Evolutionary conservation across 1,140 invertebrate genomes (phyloP), one percentile per base, ranked within the genome.

Genomic region (Radopholus similis): DNA sequence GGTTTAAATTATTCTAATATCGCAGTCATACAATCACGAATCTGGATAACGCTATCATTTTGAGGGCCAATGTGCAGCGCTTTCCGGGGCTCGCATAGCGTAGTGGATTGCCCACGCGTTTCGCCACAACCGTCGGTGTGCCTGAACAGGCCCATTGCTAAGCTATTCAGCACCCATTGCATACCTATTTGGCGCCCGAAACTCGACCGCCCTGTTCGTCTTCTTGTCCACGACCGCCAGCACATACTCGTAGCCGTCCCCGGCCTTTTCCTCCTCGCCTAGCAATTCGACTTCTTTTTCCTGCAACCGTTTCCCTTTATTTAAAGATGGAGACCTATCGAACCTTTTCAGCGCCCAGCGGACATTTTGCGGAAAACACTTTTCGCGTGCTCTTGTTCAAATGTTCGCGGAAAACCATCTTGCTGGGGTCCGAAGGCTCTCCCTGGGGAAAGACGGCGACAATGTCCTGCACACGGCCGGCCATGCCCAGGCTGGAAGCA

Each of bases 61-160:
- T 62, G 9, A 62, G 32, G 30, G 59, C 9, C 30, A 62, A 18
- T 3, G 23, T 40, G 30, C 59, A 62, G n/a, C 59, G 38, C 3
- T 34, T 18, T 21, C 34, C 38, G 32, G 59, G 58, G 30, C 47
- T 62, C 34, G 34, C 59, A 30, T 62, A 62, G 32, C 59, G 59
- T 26, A 40, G 47, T 34, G 59, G 59, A 62, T 32, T 47, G 11
- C 59, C 59, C n/a, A 62, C 11, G 30, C 59, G 42, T 62, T 62
- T 62, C 13, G 59, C 59, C 26, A 62, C 40, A 11, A 62, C 8
- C n/a, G 38, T 34, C 2, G 59, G 21, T 5, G 47, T 32, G 18
- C 59, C 59, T 62, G 4, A 62, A 49, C 35, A 5, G 21, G n/a
- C 2, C 9, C 21, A 59, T 42, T 6, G 9, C 28, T 59, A 35